phyloP scores from a whole-genome alignment of 2,888 invertebrate species.

The Drosophila mettleri region DNA sequence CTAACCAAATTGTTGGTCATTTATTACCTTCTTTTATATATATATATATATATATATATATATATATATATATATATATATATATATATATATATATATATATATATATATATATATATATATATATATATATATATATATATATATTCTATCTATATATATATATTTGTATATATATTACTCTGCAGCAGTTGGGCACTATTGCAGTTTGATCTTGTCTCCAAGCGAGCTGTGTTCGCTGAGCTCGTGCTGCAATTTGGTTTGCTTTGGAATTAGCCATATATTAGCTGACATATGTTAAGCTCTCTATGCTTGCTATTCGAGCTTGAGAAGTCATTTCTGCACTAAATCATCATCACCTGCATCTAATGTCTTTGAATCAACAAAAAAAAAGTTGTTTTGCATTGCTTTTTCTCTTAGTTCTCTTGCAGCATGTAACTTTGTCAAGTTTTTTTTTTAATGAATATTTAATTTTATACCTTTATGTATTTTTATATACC shows the following conservation, averaged over 20 bases:
- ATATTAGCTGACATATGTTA: background rate
- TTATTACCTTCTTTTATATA: background rate
- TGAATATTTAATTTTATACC: too few relatives aligned
- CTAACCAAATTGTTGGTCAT: conserved; percentile 35
- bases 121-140: background rate
- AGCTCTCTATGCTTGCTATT: background rate
- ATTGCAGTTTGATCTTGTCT: background rate
- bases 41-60: background rate
- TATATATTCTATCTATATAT: too few relatives aligned
- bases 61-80: background rate
- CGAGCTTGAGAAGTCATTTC: background rate
- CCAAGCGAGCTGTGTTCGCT: background rate
- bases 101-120: background rate
- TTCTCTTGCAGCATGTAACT: too few relatives aligned
- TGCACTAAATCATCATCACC: background rate
- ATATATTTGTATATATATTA: too few relatives aligned
- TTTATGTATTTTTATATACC: too few relatives aligned
- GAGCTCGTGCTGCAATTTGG: background rate
- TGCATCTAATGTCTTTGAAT: too few relatives aligned
- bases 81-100: background rate
- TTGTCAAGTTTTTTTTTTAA: too few relatives aligned
- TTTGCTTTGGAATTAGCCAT: background rate
- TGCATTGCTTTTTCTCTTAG: too few relatives aligned
- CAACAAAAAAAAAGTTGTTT: too few relatives aligned
- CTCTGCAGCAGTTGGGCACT: background rate